phyloP scores from a whole-genome alignment of 2,797 vertebrate species.

The Ambastaia sidthimunki region DNA sequence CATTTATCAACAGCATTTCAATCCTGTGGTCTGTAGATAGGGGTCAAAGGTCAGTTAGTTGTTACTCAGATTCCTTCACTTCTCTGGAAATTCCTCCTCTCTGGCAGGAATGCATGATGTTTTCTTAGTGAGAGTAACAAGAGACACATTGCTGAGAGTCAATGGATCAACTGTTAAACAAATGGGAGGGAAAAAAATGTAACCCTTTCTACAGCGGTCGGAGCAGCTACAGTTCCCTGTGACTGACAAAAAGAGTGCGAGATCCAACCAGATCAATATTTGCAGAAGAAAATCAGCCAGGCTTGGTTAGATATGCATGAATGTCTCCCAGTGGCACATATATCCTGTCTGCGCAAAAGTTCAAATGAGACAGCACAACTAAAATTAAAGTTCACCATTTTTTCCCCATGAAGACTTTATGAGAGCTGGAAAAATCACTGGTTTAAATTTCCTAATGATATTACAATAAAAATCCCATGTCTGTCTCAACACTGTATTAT shows the following conservation, averaged over 20 bases:
- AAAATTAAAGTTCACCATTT: background rate
- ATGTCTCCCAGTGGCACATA: conserved; percentile 4
- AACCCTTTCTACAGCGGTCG: background rate
- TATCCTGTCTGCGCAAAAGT: background rate
- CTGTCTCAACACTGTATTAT: background rate
- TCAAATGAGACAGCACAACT: background rate
- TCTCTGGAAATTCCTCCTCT: conserved; percentile 21
- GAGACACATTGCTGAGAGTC: conserved; percentile 19
- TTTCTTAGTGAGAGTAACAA: conserved; percentile 14
- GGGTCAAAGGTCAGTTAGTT: conserved; percentile 47
- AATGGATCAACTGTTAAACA: conserved; percentile 51
- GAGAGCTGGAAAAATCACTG: too few species aligned
- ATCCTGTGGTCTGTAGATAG: conserved; percentile 3
- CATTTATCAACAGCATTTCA: conserved; percentile 23
- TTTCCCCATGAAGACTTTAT: background rate
- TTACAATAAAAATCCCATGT: background rate
- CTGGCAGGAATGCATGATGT: background rate
- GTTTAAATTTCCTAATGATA: background rate
- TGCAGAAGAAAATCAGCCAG: conserved; percentile 26
- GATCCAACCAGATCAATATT: conserved; percentile 42
- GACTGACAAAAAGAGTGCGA: conserved; percentile 7
- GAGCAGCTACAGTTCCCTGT: conserved; percentile 6
- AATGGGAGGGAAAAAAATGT: background rate
- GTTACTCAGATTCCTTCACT: background rate
- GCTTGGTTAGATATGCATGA: background rate